These are phyloP conservation scores for Deilephila elpenor DNA, from an alignment of 2,888 invertebrate genomes.

Conservation along the genomic window DNA sequence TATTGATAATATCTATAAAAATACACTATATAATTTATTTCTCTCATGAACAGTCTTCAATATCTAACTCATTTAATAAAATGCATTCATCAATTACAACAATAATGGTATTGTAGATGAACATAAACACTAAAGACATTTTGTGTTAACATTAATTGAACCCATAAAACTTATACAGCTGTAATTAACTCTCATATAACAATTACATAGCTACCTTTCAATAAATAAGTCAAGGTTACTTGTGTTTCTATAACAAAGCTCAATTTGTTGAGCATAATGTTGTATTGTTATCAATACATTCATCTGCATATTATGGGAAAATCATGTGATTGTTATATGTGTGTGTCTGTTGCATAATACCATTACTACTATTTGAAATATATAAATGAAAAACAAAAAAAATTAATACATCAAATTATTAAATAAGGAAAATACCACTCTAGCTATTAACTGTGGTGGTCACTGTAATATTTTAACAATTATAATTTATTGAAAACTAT, in stretches of 20 bases:
- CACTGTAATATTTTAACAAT: too few relatives aligned
- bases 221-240: background rate
- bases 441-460: too few relatives aligned
- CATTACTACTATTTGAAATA: too few relatives aligned
- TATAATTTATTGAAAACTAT: too few relatives aligned
- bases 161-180: background rate
- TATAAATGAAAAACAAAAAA: too few relatives aligned
- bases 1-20: too few relatives aligned
- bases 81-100: background rate
- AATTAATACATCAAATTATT: too few relatives aligned
- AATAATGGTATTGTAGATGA: background rate
- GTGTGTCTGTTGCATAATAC: too few relatives aligned
- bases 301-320: background rate
- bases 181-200: constrained; percentile 3
- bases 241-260: background rate
- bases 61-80: background rate
- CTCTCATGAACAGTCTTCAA: too few relatives aligned
- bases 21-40: too few relatives aligned
- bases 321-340: too few relatives aligned
- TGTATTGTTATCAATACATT: background rate
- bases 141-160: background rate
- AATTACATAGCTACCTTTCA: background rate
- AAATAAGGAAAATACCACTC: too few relatives aligned
- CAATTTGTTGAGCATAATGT: background rate
- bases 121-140: background rate